phyloP scores from a whole-genome alignment of 2,888 invertebrate genomes.

The Galerucella pusilla region DNA sequence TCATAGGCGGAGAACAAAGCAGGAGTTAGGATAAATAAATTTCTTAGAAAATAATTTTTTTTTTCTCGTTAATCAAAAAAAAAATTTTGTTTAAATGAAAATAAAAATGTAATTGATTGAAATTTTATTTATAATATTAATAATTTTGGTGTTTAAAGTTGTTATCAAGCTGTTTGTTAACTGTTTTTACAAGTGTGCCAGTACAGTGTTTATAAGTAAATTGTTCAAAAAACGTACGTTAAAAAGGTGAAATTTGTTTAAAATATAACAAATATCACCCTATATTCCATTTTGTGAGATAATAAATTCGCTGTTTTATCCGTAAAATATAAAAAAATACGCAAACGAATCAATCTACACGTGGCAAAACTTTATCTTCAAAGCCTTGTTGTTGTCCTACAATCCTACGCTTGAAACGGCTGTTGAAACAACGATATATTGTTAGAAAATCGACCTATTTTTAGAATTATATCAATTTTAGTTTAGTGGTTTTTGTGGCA shows the following conservation, averaged over 20 bases:
- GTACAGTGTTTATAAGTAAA: no score
- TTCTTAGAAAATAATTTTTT: neutral
- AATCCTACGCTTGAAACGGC: conserved; percentile 8
- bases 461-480: conserved; percentile 36
- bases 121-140: neutral
- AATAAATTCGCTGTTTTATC: no score
- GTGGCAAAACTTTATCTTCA: conserved; percentile 4
- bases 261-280: no score
- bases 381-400: conserved; percentile 3
- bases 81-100: neutral
- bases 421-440: conserved; percentile 15
- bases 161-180: no score
- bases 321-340: neutral
- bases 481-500: conserved; percentile 38
- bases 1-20: neutral
- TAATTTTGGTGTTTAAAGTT: no score
- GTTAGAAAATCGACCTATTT: conserved; percentile 27
- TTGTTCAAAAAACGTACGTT: no score
- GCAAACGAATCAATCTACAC: neutral
- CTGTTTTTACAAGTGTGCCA: no score
- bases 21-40: neutral
- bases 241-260: no score
- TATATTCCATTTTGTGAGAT: no score
- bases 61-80: no score
- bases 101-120: neutral